Percentiles rank a stretch among this genome's conserved stretches.
Conservation (phyloP, 2,888 invertebrate genomes). For the Dexiosoma caninum region DNA sequence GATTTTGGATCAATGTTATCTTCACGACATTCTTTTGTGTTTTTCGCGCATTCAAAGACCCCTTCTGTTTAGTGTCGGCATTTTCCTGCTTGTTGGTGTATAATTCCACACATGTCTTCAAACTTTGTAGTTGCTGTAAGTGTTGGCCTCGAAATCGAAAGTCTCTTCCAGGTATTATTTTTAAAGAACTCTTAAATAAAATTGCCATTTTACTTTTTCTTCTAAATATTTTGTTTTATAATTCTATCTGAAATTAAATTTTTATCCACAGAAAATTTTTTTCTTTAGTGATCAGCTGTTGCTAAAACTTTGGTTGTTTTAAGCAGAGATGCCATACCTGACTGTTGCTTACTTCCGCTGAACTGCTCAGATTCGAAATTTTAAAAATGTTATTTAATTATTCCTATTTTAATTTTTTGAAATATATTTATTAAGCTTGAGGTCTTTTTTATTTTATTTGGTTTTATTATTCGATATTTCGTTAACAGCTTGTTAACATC, state of each 20-base stretch:
- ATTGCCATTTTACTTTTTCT: slow-evolving; percentile 15
- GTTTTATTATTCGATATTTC: too few species aligned
- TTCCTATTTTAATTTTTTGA: too few species aligned
- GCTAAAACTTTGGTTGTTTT: background rate
- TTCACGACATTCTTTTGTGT: slow-evolving; percentile 70
- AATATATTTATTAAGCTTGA: too few species aligned
- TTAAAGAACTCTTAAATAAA: slow-evolving; percentile 23
- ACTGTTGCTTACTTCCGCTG: too few species aligned
- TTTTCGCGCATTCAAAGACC: background rate
- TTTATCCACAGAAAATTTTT: background rate
- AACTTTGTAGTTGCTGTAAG: background rate
- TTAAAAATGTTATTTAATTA: too few species aligned
- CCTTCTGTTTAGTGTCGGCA: background rate
- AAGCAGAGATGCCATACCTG: background rate
- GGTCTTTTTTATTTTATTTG: too few species aligned
- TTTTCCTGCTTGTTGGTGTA: slow-evolving; percentile 7
- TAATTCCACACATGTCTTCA: background rate
- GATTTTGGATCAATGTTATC: slow-evolving; percentile 83
- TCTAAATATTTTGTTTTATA: slow-evolving; percentile 13
- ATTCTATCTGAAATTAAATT: background rate
- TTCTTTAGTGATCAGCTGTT: too few species aligned
- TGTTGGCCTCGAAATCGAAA: background rate
- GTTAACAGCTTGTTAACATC: too few species aligned
- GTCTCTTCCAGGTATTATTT: background rate
- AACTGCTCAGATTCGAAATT: too few species aligned